These are phyloP conservation scores for Xylota sylvarum DNA, from an alignment of 2,888 invertebrate species.

Conservation along the genomic window DNA sequence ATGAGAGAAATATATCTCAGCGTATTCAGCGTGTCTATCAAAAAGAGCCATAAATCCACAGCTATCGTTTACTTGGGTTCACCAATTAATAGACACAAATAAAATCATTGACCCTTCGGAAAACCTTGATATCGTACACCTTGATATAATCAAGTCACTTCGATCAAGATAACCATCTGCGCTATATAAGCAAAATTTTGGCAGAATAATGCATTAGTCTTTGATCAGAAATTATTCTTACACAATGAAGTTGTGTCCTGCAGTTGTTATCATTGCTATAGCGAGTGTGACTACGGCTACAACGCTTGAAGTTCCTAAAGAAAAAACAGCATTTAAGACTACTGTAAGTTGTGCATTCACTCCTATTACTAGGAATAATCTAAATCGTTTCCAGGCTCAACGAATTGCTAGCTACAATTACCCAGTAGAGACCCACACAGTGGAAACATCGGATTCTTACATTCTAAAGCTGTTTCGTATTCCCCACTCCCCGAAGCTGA, in stretches of 20 bases:
- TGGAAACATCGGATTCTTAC: slow-evolving; percentile 77
- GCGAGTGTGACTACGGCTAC: neutral
- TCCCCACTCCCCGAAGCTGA: slow-evolving; percentile 77
- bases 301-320: neutral
- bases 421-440: slow-evolving; percentile 74
- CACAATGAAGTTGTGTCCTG: neutral
- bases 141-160: neutral
- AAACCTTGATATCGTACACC: too few relatives aligned
- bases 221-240: neutral
- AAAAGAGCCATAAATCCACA: too few relatives aligned
- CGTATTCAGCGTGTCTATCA: too few relatives aligned
- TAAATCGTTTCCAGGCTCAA: slow-evolving; percentile 78
- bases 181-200: slow-evolving; percentile 10
- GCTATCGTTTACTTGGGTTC: too few relatives aligned
- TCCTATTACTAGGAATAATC: neutral
- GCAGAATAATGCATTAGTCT: neutral
- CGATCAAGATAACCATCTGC: neutral
- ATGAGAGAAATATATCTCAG: too few relatives aligned
- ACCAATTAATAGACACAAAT: neutral
- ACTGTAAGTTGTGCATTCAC: slow-evolving; percentile 31
- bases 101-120: neutral
- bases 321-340: neutral
- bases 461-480: slow-evolving; percentile 78
- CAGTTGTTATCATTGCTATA: neutral
- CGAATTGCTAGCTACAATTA: slow-evolving; percentile 81